These are phyloP conservation scores for Polyergus mexicanus DNA, from an alignment of 1,140 invertebrate species.

Conservation along the genomic window DNA sequence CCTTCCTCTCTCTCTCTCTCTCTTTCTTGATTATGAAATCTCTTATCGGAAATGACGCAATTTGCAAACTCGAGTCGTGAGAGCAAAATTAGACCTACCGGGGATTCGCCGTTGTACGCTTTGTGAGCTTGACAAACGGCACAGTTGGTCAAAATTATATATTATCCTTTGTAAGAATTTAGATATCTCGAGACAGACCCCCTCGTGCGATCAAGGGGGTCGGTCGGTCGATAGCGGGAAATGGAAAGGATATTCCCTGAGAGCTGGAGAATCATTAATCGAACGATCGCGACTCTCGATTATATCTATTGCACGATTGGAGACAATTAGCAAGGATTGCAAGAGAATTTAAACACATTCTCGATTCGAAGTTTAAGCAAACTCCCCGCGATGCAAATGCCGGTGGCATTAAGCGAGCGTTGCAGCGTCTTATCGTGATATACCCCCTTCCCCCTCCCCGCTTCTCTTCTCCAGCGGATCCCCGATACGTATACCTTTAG, in stretches of 20 bases:
- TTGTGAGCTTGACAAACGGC: background rate
- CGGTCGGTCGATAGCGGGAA: constrained; percentile 37
- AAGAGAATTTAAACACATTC: constrained; percentile 25
- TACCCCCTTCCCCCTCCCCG: background rate
- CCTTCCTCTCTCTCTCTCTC: background rate
- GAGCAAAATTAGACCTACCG: constrained; percentile 64
- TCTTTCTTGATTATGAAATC: constrained; percentile 65
- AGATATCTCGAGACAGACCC: background rate
- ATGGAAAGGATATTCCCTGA: constrained; percentile 28
- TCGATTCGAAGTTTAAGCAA: constrained; percentile 38
- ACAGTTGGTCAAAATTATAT: constrained; percentile 38
- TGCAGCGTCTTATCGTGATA: constrained; percentile 52
- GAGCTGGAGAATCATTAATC: constrained; percentile 29
- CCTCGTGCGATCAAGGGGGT: background rate
- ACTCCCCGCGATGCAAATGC: constrained; percentile 44
- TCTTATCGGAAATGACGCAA: constrained; percentile 68
- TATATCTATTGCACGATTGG: constrained; percentile 25
- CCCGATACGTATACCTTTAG: constrained; percentile 29
- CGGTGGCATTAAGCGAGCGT: constrained; percentile 32
- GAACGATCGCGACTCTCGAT: constrained; percentile 42
- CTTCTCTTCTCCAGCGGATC: too few species aligned
- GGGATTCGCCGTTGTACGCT: background rate
- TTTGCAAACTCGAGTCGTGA: background rate
- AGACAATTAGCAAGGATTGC: constrained; percentile 47
- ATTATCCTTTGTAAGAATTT: background rate